A percentile compares a stretch with the other conserved stretches of the same genome.
Evolutionary conservation across 2,113 vertebrate genomes (phyloP).

Genomic region (Carettochelys insculpta): DNA sequence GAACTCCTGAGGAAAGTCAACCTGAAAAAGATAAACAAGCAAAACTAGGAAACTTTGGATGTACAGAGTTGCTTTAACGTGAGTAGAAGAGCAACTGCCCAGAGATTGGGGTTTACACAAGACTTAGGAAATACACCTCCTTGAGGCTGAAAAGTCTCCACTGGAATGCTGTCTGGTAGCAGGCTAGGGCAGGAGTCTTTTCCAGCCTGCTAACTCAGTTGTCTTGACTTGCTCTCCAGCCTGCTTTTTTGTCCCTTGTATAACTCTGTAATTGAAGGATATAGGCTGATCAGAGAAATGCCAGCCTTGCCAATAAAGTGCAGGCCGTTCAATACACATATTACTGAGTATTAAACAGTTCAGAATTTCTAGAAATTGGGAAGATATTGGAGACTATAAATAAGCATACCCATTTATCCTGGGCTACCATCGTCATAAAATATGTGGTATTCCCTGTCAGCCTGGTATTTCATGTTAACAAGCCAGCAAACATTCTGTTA

Average conservation of each 20-base stretch:
- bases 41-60: not conserved
- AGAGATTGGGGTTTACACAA: not conserved
- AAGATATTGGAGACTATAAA: accelerated
- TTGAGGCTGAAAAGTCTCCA: not conserved
- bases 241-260: not conserved
- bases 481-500: not conserved
- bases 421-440: not conserved
- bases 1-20: not conserved
- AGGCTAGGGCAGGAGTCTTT: not conserved
- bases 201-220: not conserved
- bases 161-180: not conserved
- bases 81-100: not conserved
- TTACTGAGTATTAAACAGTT: not conserved
- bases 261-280: not conserved
- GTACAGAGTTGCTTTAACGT: accelerated
- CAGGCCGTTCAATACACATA: not conserved
- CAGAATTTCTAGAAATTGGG: not conserved
- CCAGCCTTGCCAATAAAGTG: not conserved
- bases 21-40: not conserved
- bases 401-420: not conserved
- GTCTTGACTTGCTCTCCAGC: not conserved
- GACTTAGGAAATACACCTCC: not conserved
- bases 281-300: not conserved
- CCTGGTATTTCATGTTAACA: not conserved
- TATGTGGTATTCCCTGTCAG: not conserved